Percentiles rank a stretch among this genome's conserved stretches.
Conservation (phyloP, 2,113 vertebrate genomes). For the Plotosus lineatus region DNA sequence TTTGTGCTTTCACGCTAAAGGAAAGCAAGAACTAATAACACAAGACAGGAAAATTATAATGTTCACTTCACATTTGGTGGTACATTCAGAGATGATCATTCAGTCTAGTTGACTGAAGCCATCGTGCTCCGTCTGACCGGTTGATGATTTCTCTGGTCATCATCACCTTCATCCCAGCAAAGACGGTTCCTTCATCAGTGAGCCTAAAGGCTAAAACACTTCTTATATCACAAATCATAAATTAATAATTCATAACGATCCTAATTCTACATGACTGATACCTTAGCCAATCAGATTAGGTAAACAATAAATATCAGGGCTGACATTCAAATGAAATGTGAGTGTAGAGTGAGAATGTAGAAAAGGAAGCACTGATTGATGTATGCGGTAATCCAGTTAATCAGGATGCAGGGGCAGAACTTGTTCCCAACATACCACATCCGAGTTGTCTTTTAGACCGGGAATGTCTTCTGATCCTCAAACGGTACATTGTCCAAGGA, state of each 20-base stretch:
- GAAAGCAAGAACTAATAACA: slow-evolving; percentile 34
- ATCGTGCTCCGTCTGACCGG: background rate
- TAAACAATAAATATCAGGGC: slow-evolving; percentile 33
- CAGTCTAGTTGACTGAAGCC: slow-evolving; percentile 28
- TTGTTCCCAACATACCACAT: background rate
- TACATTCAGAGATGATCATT: slow-evolving; percentile 67
- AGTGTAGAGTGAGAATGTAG: too few relatives aligned
- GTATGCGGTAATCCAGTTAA: background rate
- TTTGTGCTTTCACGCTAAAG: slow-evolving; percentile 7
- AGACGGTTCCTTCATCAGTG: slow-evolving; percentile 24
- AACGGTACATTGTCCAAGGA: too few relatives aligned
- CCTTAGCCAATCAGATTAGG: background rate
- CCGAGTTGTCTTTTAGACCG: background rate
- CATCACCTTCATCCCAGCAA: background rate
- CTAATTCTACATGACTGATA: slow-evolving; percentile 30
- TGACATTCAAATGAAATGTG: background rate
- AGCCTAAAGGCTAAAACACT: slow-evolving; percentile 27
- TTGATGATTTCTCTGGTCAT: background rate
- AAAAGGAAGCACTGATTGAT: slow-evolving; percentile 37
- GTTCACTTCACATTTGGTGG: slow-evolving; percentile 73
- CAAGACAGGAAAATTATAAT: slow-evolving; percentile 50
- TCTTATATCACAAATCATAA: slow-evolving; percentile 33
- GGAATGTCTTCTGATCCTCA: background rate
- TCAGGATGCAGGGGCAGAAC: background rate
- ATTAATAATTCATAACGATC: slow-evolving; percentile 48